These are phyloP conservation scores for Stenotaenia linearis DNA, from an alignment of 2,888 invertebrate genomes.

Conservation along the genomic window DNA sequence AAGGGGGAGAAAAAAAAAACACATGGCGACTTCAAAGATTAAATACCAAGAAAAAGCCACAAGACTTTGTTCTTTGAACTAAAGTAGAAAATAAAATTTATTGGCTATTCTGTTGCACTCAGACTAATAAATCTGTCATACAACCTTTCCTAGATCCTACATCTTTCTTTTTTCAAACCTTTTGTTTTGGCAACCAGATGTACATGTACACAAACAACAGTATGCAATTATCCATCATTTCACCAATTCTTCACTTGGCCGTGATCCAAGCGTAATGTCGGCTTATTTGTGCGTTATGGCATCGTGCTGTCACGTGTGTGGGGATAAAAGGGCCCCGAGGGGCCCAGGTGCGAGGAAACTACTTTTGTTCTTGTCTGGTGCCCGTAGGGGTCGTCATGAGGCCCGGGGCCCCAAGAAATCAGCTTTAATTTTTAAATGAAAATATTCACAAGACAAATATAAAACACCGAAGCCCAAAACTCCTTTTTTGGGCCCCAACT, in stretches of 20 bases:
- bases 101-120: conserved; percentile 24
- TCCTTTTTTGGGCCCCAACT: too few species aligned
- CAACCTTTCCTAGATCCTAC: background rate
- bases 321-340: too few species aligned
- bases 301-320: too few species aligned
- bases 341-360: too few species aligned
- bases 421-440: too few species aligned
- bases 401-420: too few species aligned
- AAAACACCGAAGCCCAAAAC: too few species aligned
- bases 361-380: too few species aligned
- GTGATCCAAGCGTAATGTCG: background rate
- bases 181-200: conserved; percentile 15
- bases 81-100: conserved; percentile 17
- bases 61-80: conserved; percentile 20
- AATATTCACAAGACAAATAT: too few species aligned
- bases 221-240: conserved; percentile 2
- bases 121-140: conserved; percentile 21
- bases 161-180: background rate
- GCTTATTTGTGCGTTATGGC: background rate
- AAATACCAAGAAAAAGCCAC: conserved; percentile 24
- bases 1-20: background rate
- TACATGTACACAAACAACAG: conserved; percentile 1
- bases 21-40: conserved; percentile 18
- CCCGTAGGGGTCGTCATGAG: too few species aligned
- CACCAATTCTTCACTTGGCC: background rate